Evolutionary conservation across 2,888 invertebrate species (phyloP).

Genomic region (Ommatoiulus sabulosus): DNA sequence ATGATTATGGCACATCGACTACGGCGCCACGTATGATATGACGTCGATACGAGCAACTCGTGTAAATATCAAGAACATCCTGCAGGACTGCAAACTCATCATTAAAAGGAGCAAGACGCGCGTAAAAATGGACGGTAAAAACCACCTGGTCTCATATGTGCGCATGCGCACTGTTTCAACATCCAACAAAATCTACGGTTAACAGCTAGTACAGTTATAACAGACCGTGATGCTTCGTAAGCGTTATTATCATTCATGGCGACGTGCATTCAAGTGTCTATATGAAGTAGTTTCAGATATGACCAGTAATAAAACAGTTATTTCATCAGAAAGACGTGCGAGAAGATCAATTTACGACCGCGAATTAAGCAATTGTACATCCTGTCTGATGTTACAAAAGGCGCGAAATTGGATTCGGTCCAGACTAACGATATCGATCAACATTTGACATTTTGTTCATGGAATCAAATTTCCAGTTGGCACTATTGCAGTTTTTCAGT

Average conservation of each 20-base stretch:
- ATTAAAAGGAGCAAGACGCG: neutral
- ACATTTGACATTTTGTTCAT: neutral
- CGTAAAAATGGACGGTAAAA: neutral
- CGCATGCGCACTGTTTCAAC: neutral
- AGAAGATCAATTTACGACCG: neutral
- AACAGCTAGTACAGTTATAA: neutral
- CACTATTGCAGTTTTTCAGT: neutral
- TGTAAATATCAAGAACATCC: neutral
- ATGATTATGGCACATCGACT: neutral
- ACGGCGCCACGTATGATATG: neutral
- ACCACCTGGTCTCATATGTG: neutral
- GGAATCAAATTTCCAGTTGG: neutral
- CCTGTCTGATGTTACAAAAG: neutral
- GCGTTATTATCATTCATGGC: neutral
- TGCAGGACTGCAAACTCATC: neutral
- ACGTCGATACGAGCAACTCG: neutral
- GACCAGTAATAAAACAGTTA: constrained; percentile 8
- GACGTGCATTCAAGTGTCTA: neutral
- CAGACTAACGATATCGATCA: neutral
- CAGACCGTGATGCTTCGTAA: neutral
- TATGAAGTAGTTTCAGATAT: neutral
- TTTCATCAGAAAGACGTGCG: neutral
- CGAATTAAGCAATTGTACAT: neutral
- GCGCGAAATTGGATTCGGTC: neutral
- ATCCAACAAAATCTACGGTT: neutral